These are phyloP conservation scores for Drosophila aldrichi DNA, from an alignment of 2,888 invertebrate genomes.

Conservation along the genomic window DNA sequence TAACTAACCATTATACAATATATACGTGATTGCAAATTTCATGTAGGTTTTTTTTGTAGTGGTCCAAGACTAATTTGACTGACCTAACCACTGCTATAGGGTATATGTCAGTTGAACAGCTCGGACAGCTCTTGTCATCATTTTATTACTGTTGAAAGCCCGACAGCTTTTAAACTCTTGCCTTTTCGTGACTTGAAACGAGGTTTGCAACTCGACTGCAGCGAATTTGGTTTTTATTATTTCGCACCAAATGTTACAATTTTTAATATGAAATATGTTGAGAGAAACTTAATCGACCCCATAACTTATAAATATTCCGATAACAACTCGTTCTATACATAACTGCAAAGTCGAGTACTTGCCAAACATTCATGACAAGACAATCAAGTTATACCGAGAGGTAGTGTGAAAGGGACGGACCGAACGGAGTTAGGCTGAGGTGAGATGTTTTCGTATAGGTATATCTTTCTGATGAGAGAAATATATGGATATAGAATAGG, in stretches of 20 bases:
- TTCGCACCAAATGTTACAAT: background rate
- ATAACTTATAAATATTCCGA: background rate
- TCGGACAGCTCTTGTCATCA: conserved; percentile 1
- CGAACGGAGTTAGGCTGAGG: no score
- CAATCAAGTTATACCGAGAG: background rate
- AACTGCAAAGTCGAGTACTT: background rate
- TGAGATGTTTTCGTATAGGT: no score
- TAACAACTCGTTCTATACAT: background rate
- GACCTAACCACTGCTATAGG: background rate
- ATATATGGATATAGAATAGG: no score
- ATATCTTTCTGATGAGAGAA: no score
- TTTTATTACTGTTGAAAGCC: conserved; percentile 55
- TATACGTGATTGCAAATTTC: background rate
- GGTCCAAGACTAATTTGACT: background rate
- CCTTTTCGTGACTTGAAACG: conserved; percentile 29
- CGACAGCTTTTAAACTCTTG: conserved; percentile 31
- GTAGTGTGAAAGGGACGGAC: background rate
- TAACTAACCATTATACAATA: no score
- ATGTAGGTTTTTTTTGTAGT: no score
- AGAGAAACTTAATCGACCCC: background rate
- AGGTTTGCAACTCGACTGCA: conserved; percentile 32
- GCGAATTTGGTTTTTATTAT: conserved; percentile 21
- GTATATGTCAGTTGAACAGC: background rate
- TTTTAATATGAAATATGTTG: background rate
- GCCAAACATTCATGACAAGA: background rate